phyloP scores from a whole-genome alignment of 1,140 invertebrate genomes.

The Sipha flava region DNA sequence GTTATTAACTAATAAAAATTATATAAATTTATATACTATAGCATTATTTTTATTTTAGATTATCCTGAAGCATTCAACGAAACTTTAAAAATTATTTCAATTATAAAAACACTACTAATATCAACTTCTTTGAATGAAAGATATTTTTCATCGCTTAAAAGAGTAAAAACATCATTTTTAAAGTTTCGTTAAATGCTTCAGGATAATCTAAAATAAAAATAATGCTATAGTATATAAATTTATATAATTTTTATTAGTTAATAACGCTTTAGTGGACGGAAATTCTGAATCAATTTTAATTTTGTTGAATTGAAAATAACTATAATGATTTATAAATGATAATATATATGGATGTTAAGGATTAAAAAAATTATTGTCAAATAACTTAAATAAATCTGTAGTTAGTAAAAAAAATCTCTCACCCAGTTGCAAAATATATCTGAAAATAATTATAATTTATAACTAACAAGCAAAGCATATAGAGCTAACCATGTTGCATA shows the following conservation, averaged over 20 bases:
- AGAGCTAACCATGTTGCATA: no score
- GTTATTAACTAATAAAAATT: neutral
- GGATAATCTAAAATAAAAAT: neutral
- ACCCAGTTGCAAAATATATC: neutral
- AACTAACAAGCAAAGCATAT: no score
- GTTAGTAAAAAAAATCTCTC: neutral
- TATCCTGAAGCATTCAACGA: neutral
- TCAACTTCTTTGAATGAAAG: neutral
- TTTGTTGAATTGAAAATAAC: no score
- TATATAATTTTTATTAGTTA: neutral
- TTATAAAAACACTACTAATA: no score
- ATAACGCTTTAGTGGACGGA: neutral
- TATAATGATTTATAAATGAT: neutral
- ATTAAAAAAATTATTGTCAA: neutral
- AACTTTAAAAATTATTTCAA: neutral
- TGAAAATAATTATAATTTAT: neutral
- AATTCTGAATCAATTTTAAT: no score
- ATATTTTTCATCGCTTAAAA: neutral
- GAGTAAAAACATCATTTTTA: neutral
- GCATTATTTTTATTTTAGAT: neutral
- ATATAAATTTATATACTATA: neutral
- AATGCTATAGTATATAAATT: no score
- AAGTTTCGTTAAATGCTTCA: neutral
- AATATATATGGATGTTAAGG: neutral
- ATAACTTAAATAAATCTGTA: neutral